phyloP scores from a whole-genome alignment of 2,797 vertebrate genomes.

The Karalla daura region DNA sequence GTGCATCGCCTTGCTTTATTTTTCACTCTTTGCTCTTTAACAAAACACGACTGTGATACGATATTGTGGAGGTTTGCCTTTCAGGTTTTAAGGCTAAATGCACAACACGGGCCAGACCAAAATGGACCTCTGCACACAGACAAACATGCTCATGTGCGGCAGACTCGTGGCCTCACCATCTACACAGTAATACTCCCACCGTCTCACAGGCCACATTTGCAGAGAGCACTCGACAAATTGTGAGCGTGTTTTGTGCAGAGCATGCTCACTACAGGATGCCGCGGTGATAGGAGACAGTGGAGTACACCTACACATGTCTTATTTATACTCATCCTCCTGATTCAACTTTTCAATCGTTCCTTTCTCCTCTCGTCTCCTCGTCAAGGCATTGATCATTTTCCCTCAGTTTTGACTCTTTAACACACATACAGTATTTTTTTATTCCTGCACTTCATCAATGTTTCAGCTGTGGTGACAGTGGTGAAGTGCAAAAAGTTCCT shows the following conservation, averaged over 20 bases:
- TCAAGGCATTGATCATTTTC: constrained; percentile 22
- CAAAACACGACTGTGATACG: constrained; percentile 30
- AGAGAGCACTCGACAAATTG: constrained; percentile 54
- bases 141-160: constrained; percentile 2
- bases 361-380: constrained; percentile 5
- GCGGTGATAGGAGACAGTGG: constrained; percentile 62
- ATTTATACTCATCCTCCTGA: constrained; percentile 51
- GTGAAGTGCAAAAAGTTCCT: background rate
- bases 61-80: constrained; percentile 42
- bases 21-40: constrained; percentile 32
- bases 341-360: constrained; percentile 39
- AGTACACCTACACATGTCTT: constrained; percentile 65
- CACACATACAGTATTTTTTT: no score
- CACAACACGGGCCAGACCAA: constrained; percentile 28
- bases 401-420: background rate
- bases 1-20: constrained; percentile 49
- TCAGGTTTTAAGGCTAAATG: constrained; percentile 44
- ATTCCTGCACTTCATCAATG: no score
- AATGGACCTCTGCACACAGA: constrained; percentile 28
- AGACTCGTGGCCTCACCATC: constrained; percentile 43
- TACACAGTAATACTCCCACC: constrained; percentile 57
- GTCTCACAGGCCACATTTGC: constrained; percentile 63
- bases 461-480: background rate
- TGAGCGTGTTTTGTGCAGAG: constrained; percentile 37
- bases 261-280: constrained; percentile 53